Evolutionary conservation across 2,888 invertebrate species (phyloP), one percentile per base, ranked within the genome.

Genomic region (Stegana nigrithorax): DNA sequence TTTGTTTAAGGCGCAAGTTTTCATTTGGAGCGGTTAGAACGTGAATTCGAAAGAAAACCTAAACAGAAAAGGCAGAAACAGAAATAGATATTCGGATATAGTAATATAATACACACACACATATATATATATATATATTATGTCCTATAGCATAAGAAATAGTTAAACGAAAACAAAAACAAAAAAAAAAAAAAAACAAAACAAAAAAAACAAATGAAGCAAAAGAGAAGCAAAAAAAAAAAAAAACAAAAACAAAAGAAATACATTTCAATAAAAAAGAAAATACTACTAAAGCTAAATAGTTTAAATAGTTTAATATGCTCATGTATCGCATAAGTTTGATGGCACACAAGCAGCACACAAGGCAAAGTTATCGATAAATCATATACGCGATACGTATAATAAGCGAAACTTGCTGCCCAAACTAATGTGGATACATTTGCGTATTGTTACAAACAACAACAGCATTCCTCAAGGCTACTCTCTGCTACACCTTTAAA

Each of bases 41-140:
- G 51, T 51, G 14, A 23, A 14, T 27, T 62, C 51, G 58, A 59
- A 53, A 51, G 58, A 60, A 61, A 63, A 60, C 23, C 10, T 4
- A 12, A 55, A 55, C 4, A 29, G 14, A 27, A 53, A 53, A 53
- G 27, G 25, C 23, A 44, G 17, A 39, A 44, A 44, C 23, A 23
- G 12, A 10, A 45, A 17, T 1, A 56, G 12, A 56, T 56, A 36
- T 57, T 26, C 26, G 57, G 17, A 57, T 57, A 17, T 53, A 32
- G 29, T 47, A 23, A 23, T 10, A n/a, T n/a, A n/a, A n/a, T n/a
- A n/a, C n/a, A n/a, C n/a, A n/a, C n/a, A n/a, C n/a, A n/a, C n/a
- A n/a, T n/a, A n/a, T n/a, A n/a, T n/a, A n/a, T n/a, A n/a, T n/a
- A n/a, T n/a, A n/a, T n/a, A n/a, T n/a, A 55, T 36, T 27, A 32